A percentile compares a stretch with the other conserved stretches of the same genome.
phyloP scores from a whole-genome alignment of 2,888 invertebrate species.

The Agapostemon virescens region DNA sequence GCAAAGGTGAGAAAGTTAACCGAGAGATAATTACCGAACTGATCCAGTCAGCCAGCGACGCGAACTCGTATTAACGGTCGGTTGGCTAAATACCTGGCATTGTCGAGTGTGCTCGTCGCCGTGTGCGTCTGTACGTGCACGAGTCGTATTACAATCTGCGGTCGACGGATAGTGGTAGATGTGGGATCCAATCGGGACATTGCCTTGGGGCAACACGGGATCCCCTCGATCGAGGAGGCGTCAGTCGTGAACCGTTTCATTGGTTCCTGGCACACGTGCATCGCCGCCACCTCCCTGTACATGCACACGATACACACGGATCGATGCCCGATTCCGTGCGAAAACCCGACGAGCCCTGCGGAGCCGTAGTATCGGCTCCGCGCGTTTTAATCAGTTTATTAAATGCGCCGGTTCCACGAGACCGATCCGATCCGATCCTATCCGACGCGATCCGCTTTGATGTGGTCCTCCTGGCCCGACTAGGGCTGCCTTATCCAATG shows the following conservation, averaged over 20 bases:
- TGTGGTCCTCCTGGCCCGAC: not conserved
- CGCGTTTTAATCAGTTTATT: conserved; percentile 35
- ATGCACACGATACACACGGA: conserved; percentile 24
- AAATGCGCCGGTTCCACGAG: conserved; percentile 10
- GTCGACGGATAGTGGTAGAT: conserved; percentile 60
- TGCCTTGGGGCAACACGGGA: conserved; percentile 65
- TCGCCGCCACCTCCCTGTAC: not conserved
- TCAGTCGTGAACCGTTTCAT: conserved; percentile 71
- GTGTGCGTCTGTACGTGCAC: conserved; percentile 42
- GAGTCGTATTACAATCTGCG: conserved; percentile 60
- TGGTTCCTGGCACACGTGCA: conserved; percentile 58
- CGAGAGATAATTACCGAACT: conserved; percentile 56
- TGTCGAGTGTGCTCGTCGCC: conserved; percentile 46
- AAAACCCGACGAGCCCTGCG: not conserved
- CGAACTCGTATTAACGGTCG: conserved; percentile 55
- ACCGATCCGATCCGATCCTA: not conserved
- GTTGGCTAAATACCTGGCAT: conserved; percentile 63
- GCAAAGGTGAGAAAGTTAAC: conserved; percentile 58
- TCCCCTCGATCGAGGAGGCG: conserved; percentile 66
- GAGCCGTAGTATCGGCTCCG: conserved; percentile 1
- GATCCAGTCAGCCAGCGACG: conserved; percentile 55
- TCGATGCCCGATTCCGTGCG: conserved; percentile 27
- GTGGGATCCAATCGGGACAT: conserved; percentile 71
- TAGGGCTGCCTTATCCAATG: not conserved
- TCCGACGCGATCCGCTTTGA: not conserved